Evolutionary conservation across 2,113 vertebrate species (phyloP).

Genomic region (Aspiorhynchus laticeps): DNA sequence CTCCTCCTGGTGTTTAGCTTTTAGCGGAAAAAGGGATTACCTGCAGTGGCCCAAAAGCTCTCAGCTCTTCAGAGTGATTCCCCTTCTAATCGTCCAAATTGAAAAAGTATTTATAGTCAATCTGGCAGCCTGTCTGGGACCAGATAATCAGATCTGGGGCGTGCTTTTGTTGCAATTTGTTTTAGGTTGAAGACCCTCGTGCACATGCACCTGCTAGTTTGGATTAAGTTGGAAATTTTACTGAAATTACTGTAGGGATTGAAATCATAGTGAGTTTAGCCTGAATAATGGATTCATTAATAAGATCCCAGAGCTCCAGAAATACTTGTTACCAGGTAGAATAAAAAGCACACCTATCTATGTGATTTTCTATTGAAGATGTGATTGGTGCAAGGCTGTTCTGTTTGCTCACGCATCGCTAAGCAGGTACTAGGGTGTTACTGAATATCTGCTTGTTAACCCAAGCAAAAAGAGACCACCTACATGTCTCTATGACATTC

Average conservation of each 20-base stretch:
- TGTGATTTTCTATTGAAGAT: not conserved
- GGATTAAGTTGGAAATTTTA: constrained; percentile 2
- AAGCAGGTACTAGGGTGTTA: not conserved
- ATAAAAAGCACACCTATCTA: not conserved
- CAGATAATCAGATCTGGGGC: constrained; percentile 39
- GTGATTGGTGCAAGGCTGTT: not conserved
- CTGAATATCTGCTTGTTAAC: not conserved
- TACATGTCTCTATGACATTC: not conserved
- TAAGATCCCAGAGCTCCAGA: not conserved
- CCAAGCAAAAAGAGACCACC: not conserved
- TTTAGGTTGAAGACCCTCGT: constrained; percentile 21
- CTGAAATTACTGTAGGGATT: not conserved
- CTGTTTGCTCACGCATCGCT: not conserved
- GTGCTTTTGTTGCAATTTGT: constrained; percentile 26
- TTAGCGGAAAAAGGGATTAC: constrained; percentile 51
- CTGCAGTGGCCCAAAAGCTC: constrained; percentile 34
- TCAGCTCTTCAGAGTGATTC: constrained; percentile 33
- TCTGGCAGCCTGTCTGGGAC: constrained; percentile 13
- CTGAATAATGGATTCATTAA: not conserved
- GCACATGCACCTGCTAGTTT: constrained; percentile 26
- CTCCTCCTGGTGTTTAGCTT: constrained; percentile 38
- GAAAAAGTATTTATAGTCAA: constrained; percentile 54
- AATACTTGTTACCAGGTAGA: not conserved
- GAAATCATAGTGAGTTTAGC: not conserved
- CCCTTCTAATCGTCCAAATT: constrained; percentile 41